A percentile compares a stretch with the other conserved stretches of the same genome.
Conservation (phyloP, 2,797 vertebrate genomes). For the Hypotaenidia philippensis region DNA sequence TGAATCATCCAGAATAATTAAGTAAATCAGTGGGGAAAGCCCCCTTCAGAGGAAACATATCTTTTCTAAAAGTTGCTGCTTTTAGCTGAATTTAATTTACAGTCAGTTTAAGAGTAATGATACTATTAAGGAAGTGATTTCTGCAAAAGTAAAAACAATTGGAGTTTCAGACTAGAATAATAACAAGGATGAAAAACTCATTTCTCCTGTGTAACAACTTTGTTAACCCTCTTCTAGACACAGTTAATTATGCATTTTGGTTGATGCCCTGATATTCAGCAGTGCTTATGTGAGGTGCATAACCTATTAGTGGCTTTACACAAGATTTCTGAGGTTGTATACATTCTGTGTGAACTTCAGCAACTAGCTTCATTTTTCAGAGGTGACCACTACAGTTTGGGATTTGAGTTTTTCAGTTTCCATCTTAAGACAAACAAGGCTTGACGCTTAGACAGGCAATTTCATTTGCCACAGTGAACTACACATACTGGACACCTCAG, state of each 20-base stretch:
- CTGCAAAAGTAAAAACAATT: constrained; percentile 60
- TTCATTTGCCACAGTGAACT: not conserved
- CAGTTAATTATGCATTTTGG: not conserved
- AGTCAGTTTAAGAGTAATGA: constrained; percentile 67
- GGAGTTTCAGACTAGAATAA: constrained; percentile 16
- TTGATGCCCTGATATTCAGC: not conserved
- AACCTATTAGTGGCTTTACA: not conserved
- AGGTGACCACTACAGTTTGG: not conserved
- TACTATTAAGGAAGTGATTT: constrained; percentile 69
- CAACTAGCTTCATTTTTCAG: not conserved
- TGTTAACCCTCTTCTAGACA: constrained; percentile 16
- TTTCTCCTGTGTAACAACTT: not conserved
- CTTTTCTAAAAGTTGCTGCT: constrained; percentile 66
- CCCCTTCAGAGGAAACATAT: constrained; percentile 28
- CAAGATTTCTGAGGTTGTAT: not conserved
- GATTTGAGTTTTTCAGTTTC: not conserved
- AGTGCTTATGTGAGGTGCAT: not conserved
- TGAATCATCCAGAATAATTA: constrained; percentile 73
- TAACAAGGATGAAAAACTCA: not conserved
- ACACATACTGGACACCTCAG: not conserved
- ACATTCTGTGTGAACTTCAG: not conserved
- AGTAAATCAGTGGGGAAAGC: constrained; percentile 54
- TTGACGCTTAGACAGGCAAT: not conserved
- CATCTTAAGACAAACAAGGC: not conserved
- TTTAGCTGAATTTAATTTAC: constrained; percentile 74